phyloP scores from a whole-genome alignment of 2,113 vertebrate genomes.

The Tiliqua scincoides region DNA sequence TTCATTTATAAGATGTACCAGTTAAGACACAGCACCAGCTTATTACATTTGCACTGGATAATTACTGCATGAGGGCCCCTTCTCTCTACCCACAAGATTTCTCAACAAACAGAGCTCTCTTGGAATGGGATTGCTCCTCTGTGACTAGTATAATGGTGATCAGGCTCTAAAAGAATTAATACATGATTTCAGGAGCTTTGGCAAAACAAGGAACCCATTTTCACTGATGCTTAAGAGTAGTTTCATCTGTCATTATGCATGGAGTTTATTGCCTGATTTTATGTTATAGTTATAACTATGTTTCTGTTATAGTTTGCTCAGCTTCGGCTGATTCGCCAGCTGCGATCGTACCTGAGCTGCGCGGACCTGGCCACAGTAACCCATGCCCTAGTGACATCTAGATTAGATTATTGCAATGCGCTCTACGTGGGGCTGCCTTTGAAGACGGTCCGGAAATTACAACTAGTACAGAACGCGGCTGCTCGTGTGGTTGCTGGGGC shows the following conservation, averaged over 20 bases:
- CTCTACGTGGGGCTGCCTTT: too few species aligned
- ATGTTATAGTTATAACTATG: too few species aligned
- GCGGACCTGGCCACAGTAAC: too few species aligned
- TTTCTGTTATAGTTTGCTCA: too few species aligned
- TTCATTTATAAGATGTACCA: not conserved
- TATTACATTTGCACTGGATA: not conserved
- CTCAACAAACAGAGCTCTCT: not conserved
- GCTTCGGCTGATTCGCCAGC: too few species aligned
- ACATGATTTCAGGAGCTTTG: not conserved
- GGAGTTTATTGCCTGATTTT: not conserved
- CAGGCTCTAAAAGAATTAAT: not conserved
- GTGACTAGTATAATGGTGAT: too few species aligned
- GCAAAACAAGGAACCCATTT: not conserved
- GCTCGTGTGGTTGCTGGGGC: too few species aligned
- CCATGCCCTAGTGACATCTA: too few species aligned
- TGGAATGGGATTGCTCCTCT: not conserved
- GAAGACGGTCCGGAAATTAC: too few species aligned
- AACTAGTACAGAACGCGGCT: too few species aligned
- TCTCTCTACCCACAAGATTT: not conserved
- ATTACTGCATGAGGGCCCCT: not conserved
- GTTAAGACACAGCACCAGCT: not conserved
- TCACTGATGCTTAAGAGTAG: not conserved
- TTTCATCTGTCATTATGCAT: not conserved
- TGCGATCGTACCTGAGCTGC: too few species aligned
- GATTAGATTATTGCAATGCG: too few species aligned